Evolutionary conservation across 1,140 invertebrate species (phyloP), one percentile per base, ranked within the genome.

Genomic region (Neodiprion pinetum): DNA sequence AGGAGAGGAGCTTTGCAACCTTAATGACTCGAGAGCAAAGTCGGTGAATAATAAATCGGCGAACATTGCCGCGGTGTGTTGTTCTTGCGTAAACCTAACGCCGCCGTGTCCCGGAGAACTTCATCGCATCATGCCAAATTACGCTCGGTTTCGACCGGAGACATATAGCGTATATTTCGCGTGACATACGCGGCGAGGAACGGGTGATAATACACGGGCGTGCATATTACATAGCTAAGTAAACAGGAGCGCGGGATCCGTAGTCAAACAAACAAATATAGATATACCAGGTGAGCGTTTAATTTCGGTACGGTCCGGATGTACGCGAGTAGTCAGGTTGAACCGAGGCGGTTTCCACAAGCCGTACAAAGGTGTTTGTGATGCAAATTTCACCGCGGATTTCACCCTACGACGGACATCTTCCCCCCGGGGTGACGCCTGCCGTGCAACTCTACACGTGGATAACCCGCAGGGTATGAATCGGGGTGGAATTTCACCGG

Each of bases 21-120:
- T 61, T 61, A 61, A 61, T 61, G 53, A 61, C 53, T 61, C 53
- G 11, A 40, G 28, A 17, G 53, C 53, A 61, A 61, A 61, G 53
- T 61, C 53, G 53, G 53, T 61, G 53, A 61, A 61, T 61, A 61
- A 61, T 61, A 61, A 61, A 61, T 61, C 53, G n/a, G 53, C 11
- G 53, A 61, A 9, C 53, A 61, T 17, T 12, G 53, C 53, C 28
- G 28, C 1, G 11, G 11, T 17, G 53, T 61, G 53, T 61, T 61
- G 53, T 61, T 61, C 11, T 17, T 61, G 53, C 53, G 28, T 40
- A 40, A 40, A 40, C 28, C 28, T 40, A 40, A 40, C 28, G 28
- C 28, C 28, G 28, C 28, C 28, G 28, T 40, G 28, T 40, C 28
- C 28, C 1, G 5, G 28, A 40, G 28, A 40, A 40, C 28, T 40